Evolutionary conservation across 2,888 invertebrate species (phyloP).

Genomic region (Drosophila neutralis): DNA sequence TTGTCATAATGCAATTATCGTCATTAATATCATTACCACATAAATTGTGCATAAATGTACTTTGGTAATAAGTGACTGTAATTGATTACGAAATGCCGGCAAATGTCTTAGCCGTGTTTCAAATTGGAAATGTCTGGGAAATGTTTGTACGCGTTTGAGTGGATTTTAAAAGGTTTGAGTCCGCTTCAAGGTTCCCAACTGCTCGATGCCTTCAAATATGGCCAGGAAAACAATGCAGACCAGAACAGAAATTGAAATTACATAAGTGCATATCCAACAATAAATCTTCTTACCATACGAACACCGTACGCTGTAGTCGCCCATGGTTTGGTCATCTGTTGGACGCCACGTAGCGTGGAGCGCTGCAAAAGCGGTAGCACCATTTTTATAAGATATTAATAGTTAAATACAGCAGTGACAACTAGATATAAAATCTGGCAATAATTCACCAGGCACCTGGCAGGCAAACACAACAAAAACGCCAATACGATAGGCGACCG

Average conservation of each 20-base stretch:
- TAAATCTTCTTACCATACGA: conserved; percentile 75
- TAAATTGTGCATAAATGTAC: background rate
- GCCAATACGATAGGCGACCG: conserved; percentile 38
- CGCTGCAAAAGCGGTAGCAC: conserved; percentile 76
- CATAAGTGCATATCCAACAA: conserved; percentile 58
- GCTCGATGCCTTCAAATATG: conserved; percentile 4
- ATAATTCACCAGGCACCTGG: conserved; percentile 41
- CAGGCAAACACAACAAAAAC: conserved; percentile 55
- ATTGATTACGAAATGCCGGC: conserved; percentile 49
- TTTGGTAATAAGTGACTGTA: background rate
- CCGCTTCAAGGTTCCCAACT: background rate
- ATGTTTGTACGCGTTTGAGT: background rate
- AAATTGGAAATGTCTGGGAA: conserved; percentile 16
- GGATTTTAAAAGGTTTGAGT: background rate
- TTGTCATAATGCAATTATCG: background rate
- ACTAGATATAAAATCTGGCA: conserved; percentile 46
- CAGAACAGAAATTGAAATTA: conserved; percentile 61
- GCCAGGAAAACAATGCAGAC: conserved; percentile 22
- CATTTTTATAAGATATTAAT: conserved; percentile 64
- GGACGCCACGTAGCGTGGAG: conserved; percentile 74
- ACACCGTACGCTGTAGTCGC: conserved; percentile 51
- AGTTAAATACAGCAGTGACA: conserved; percentile 33
- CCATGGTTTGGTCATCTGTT: conserved; percentile 76
- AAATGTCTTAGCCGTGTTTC: background rate
- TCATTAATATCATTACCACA: background rate